Base-by-base conservation (phyloP, 92 coral and sea anemone species). In the Palythoa grandis region DNA sequence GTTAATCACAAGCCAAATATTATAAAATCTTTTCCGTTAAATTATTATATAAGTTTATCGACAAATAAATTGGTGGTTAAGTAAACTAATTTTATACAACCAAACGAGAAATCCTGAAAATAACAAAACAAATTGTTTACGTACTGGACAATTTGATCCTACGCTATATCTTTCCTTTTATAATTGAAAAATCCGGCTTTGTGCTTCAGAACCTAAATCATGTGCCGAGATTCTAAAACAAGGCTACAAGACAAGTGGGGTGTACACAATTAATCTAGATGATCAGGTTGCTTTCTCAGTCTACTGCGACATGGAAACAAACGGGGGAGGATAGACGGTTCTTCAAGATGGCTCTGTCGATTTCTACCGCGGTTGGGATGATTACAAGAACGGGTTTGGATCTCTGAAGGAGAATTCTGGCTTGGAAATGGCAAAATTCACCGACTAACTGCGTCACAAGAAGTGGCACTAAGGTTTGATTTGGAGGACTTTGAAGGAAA, bases 241-340 rank as follows among this genome's bases (percentile, higher is more conserved):
- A 22, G 82, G 70, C n/a, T 20, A 24, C 48, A 77, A 4, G n/a
- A 40, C 24, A 53, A 77, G 69, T 60, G 82, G 82, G 35, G 82
- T 77, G 0, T 77, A 77, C 25, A 77, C 82, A 11, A 77, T 77
- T 50, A 54, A 77, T 37, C 68, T 52, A 3, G 82, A 77, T n/a
- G 82, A 47, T 29, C 48, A 57, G 19, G 7, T 16, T 38, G 24
- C 70, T 19, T 29, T 77, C 25, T 5, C 39, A 37, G 82, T 77
- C 25, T 77, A 35, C 69, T 77, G 82, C 56, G 82, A 77, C 67
- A 77, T 77, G 82, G 82, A 25, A 57, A 77, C 70, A 25, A 35
- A 77, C 67, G 70, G 82, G 14, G 82, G 82, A 25, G 82, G 82
- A 11, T 77, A 70, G 82, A 77, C 82, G 29, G 70, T 77, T 14